Evolutionary conservation across 2,113 vertebrate species (phyloP).

Genomic region (Dendropsophus ebraccatus): DNA sequence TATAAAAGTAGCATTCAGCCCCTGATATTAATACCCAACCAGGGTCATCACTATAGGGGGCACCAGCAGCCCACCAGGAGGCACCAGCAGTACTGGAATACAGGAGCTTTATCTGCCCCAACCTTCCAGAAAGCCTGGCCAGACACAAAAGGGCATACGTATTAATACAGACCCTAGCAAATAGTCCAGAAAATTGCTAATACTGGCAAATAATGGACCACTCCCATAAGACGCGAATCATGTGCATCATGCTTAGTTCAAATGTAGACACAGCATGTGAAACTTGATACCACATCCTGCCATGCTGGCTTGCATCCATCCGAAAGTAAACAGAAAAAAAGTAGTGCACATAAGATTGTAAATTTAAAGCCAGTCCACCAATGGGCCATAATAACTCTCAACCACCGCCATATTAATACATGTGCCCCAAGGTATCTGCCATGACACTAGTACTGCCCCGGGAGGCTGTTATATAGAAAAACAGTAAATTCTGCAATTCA

Average conservation of each 20-base stretch:
- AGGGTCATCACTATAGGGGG: not conserved
- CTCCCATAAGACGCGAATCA: not conserved
- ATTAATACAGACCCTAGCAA: not conserved
- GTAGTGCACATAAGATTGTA: not conserved
- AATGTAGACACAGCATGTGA: not conserved
- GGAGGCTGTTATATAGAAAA: not conserved
- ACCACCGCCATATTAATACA: not conserved
- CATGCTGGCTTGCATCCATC: no score
- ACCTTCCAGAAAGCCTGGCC: not conserved
- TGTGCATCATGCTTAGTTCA: not conserved
- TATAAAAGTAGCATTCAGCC: not conserved
- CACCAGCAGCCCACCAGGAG: not conserved
- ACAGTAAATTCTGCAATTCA: not conserved
- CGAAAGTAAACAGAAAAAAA: not conserved
- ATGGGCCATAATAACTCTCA: no score
- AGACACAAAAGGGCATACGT: not conserved
- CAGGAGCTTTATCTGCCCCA: not conserved
- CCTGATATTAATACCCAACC: not conserved
- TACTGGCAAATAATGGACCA: not conserved
- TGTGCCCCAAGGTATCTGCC: not conserved
- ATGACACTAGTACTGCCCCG: not conserved
- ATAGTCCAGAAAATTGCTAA: not conserved
- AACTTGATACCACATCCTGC: no score
- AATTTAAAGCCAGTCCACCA: not conserved
- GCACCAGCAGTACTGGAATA: not conserved